Conservation (phyloP, 2,113 vertebrate genomes). For the Conger conger region DNA sequence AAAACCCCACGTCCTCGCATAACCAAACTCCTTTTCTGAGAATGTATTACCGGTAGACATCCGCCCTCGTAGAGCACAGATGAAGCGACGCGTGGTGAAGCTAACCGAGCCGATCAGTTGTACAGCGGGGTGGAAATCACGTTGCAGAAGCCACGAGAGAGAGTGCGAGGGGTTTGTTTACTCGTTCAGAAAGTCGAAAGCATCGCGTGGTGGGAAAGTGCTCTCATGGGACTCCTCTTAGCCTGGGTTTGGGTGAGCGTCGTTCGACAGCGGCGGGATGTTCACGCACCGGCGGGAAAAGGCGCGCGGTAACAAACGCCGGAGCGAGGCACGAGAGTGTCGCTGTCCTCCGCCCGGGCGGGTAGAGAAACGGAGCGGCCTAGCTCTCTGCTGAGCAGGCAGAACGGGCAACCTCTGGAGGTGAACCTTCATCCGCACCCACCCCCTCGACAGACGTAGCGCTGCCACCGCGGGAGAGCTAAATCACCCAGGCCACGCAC, state of each 20-base stretch:
- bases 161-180: too few relatives aligned
- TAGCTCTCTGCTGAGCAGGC: conserved; percentile 42
- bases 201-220: too few relatives aligned
- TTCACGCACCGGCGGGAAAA: not conserved
- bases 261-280: too few relatives aligned
- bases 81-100: too few relatives aligned
- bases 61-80: too few relatives aligned
- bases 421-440: conserved; percentile 46
- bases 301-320: not conserved
- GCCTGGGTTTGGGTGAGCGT: too few relatives aligned
- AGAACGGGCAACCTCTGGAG: conserved; percentile 41
- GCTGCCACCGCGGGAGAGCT: conserved; percentile 25
- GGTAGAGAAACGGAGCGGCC: conserved; percentile 27
- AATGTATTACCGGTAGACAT: not conserved
- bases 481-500: conserved; percentile 8
- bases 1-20: not conserved
- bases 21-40: not conserved
- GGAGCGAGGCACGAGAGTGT: not conserved
- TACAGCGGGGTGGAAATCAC: too few relatives aligned
- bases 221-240: too few relatives aligned
- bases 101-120: too few relatives aligned
- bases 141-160: too few relatives aligned
- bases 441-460: conserved; percentile 41
- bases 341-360: not conserved
- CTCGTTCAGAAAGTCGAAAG: too few relatives aligned